Base-by-base conservation (phyloP, 2,797 vertebrate genomes). In the Sebastes iracundus region DNA sequence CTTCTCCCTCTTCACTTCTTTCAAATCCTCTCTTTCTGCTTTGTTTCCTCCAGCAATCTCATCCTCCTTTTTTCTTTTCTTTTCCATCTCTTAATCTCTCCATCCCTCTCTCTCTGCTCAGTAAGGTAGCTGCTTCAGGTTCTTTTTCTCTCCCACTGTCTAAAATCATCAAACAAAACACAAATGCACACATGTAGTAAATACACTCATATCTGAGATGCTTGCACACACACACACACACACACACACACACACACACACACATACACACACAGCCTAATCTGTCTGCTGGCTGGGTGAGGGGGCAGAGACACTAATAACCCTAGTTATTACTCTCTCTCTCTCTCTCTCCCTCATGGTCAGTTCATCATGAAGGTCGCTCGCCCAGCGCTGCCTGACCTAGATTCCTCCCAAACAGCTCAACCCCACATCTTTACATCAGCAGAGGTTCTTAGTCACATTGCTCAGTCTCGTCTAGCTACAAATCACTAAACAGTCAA, bases 351-450 rank as follows among this genome's bases (percentile, higher is more conserved):
- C 67, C 22, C 69, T 81, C 75, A 27, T 74, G 80, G 72, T 76
- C 85, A 81, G 69, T 79, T 81, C 71, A 78, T 80, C 8, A 5
- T 58, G 53, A 58, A 80, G 68, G 68, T 68, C n/a, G 67, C 76
- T 79, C 75, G 35, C 81, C 80, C 80, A 2, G 42, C 10, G 18
- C 80, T 70, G 82, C 52, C 80, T 93, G 92, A 93, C 92, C 91
- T 86, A 92, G 75, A 84, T 92, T 91, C 86, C 72, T 82, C 65
- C 56, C 66, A 80, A 86, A 83, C 69, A 77, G 70, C 71, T 87
- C 83, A 30, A 70, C 20, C 66, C 33, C 68, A 72, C 73, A 82
- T 82, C 83, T 84, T 75, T 46, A 38, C 68, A 73, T 82, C 79
- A 66, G 79, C 87, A 83, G 65, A 79, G 79, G 79, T 63, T 90